Evolutionary conservation across 2,888 invertebrate genomes (phyloP).

Genomic region (Pharmacophagus antenor): DNA sequence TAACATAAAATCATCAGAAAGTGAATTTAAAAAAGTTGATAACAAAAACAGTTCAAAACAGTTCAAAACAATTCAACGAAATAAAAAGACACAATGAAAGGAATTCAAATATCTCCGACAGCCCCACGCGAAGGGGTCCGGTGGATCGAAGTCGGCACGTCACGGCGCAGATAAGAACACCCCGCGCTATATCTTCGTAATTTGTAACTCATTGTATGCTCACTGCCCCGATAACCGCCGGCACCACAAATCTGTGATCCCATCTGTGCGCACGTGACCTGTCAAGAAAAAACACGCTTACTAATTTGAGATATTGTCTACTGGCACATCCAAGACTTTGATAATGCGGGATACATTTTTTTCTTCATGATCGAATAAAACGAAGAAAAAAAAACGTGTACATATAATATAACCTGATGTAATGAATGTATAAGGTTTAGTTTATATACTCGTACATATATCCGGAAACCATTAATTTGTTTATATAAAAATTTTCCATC

Average conservation of each 20-base stretch:
- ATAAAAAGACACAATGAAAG: conserved; percentile 14
- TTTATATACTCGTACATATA: too few relatives aligned
- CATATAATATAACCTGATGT: too few relatives aligned
- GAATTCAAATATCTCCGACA: conserved; percentile 10
- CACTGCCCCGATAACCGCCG: conserved; percentile 33
- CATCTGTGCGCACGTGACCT: conserved; percentile 24
- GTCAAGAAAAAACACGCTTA: conserved; percentile 23
- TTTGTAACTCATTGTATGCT: conserved; percentile 58
- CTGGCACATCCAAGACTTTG: conserved; percentile 5
- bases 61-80: background rate
- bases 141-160: conserved; percentile 18
- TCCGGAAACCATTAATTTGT: too few relatives aligned
- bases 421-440: too few relatives aligned
- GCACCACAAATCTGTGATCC: conserved; percentile 35
- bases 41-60: background rate
- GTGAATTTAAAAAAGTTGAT: background rate
- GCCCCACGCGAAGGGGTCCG: conserved; percentile 11
- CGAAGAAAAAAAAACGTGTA: too few relatives aligned
- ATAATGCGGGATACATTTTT: conserved; percentile 11
- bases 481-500: too few relatives aligned
- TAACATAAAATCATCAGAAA: too few relatives aligned
- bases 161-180: conserved; percentile 33
- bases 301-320: conserved; percentile 28
- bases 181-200: conserved; percentile 46
- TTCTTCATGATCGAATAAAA: too few relatives aligned